Evolutionary conservation across 2,888 invertebrate species (phyloP), one percentile per base, ranked within the genome.

Genomic region (Ectemnius lituratus): DNA sequence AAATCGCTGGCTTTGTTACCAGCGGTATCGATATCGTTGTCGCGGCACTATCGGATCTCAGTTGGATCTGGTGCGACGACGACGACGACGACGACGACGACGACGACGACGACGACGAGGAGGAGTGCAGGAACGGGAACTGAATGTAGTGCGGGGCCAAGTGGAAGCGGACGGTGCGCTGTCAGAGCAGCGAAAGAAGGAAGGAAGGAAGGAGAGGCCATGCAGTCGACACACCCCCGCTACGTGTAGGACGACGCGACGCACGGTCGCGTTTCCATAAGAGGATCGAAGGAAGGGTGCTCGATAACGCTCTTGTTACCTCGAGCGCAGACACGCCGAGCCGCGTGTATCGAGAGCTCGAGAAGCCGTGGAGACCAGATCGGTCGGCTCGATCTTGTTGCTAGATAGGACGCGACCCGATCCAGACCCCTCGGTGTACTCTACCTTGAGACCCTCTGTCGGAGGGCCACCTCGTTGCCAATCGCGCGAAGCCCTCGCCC

Each of bases 221-320:
- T 37, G 37, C 37, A 37, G 37, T 37, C 37, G 37, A 37, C 37
- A 73, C 81, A 79, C 81, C 83, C 82, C 82, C 80, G 80, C 76
- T 77, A 67, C 66, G 80, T 81, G 86, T 86, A 77, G 85, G 83
- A 81, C 73, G 83, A 78, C 65, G 78, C 64, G 70, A 84, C 77
- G 79, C 84, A 80, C 76, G 81, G 80, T 65, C 85, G 80, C 82
- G 85, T 82, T 81, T 85, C 82, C 82, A 75, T 80, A 79, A 84
- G 82, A 82, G 82, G 83, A 77, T 60, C 73, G 73, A 74, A 73
- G 84, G 82, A 70, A 79, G 81, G 80, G 72, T 80, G 80, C 75
- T 79, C 84, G 86, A 86, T 86, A 86, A 86, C 83, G 82, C 80
- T 84, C 80, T 84, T 85, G 84, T 84, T 84, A 78, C 80, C 70